Conservation (phyloP, 2,113 vertebrate genomes). For the Callospermophilus lateralis region DNA sequence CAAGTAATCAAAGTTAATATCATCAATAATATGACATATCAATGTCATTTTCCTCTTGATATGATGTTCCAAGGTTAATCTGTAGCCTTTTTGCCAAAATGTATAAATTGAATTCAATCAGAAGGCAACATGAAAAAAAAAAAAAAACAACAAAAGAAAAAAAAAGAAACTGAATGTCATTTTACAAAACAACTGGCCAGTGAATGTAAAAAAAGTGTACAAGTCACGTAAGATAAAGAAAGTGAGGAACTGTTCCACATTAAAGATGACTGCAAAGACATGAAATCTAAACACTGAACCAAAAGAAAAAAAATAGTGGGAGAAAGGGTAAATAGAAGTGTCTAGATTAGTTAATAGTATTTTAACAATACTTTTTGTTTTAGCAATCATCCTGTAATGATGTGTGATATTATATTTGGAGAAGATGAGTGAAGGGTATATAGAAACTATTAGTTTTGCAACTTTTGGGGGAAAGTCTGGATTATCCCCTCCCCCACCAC, state of each 20-base stretch:
- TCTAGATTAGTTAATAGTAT: not conserved
- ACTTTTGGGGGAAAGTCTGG: not conserved
- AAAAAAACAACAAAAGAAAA: not conserved
- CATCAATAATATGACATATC: not conserved
- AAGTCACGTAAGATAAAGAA: not conserved
- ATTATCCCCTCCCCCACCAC: not conserved
- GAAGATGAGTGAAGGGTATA: not conserved
- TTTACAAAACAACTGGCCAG: not conserved
- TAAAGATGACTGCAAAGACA: not conserved
- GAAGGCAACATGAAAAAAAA: slow-evolving; percentile 10
- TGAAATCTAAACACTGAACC: not conserved
- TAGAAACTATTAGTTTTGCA: not conserved
- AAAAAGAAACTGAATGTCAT: not conserved
- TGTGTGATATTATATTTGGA: not conserved
- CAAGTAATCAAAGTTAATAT: not conserved
- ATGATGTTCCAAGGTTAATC: not conserved
- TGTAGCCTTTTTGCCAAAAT: not conserved
- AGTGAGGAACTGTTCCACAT: not conserved
- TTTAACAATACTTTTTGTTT: not conserved
- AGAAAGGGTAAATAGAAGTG: not conserved
- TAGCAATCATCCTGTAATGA: not conserved
- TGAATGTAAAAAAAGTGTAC: not conserved
- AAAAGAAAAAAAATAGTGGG: not conserved
- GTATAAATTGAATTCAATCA: not conserved
- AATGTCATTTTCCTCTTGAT: not conserved